Evolutionary conservation across 2,888 invertebrate genomes (phyloP).

Genomic region (Drosophila yooni): DNA sequence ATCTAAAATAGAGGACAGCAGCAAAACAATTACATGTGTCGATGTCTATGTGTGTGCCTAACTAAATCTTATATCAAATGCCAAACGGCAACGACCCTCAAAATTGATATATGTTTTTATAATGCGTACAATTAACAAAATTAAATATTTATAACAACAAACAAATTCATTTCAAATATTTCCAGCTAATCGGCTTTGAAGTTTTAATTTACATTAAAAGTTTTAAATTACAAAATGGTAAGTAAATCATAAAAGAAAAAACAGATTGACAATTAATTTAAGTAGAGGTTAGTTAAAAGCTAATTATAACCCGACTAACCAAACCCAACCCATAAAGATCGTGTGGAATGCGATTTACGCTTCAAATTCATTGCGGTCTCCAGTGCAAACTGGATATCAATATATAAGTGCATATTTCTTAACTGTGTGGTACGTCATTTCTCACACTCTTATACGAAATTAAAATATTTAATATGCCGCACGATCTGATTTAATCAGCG

Average conservation of each 20-base stretch:
- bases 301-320: not conserved
- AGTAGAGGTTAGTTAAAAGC: not conserved
- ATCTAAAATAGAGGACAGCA: constrained; percentile 57
- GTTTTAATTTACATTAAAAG: constrained; percentile 49
- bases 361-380: constrained; percentile 6
- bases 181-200: constrained; percentile 55
- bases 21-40: constrained; percentile 26
- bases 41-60: constrained; percentile 7
- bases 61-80: constrained; percentile 40
- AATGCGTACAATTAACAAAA: constrained; percentile 40
- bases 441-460: constrained; percentile 47
- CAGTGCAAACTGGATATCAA: constrained; percentile 8
- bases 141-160: constrained; percentile 18
- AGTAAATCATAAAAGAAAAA: constrained; percentile 19
- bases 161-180: constrained; percentile 40
- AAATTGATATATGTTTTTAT: constrained; percentile 17
- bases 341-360: constrained; percentile 15
- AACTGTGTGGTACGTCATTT: constrained; percentile 25
- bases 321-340: not conserved
- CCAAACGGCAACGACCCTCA: constrained; percentile 56
- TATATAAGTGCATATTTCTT: constrained; percentile 1
- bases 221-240: constrained; percentile 59
- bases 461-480: constrained; percentile 55
- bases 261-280: not conserved
- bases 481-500: constrained; percentile 65